These are phyloP conservation scores for Xylocampa areola DNA, from an alignment of 2,888 invertebrate species.

Conservation along the genomic window DNA sequence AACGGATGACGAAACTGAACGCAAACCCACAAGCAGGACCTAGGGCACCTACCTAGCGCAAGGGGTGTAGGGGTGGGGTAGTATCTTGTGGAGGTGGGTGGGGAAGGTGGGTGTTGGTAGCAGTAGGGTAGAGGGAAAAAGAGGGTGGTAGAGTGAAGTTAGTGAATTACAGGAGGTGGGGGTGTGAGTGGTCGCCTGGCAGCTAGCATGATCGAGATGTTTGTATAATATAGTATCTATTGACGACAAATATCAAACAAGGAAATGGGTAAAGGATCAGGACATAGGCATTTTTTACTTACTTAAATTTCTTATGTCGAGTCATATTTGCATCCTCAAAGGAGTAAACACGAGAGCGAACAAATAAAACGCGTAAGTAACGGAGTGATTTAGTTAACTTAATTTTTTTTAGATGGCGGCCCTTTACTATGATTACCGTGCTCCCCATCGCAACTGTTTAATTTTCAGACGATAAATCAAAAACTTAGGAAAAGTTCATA, in stretches of 20 bases:
- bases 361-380: conserved; percentile 12
- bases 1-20: conserved; percentile 15
- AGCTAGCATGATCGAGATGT: too few relatives aligned
- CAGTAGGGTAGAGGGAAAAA: neutral
- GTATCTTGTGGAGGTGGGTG: neutral
- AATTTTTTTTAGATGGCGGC: conserved; percentile 6
- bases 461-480: neutral
- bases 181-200: neutral
- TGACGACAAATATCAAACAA: neutral
- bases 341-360: conserved; percentile 8
- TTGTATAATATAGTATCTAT: too few relatives aligned
- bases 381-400: neutral
- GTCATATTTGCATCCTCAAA: conserved; percentile 16
- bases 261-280: neutral
- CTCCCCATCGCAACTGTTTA: conserved; percentile 11
- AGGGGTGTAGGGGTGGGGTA: neutral
- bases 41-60: neutral
- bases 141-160: neutral
- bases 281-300: conserved; percentile 16
- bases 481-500: neutral
- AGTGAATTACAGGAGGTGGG: neutral
- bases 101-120: neutral
- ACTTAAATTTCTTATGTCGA: conserved; percentile 9
- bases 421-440: conserved; percentile 1
- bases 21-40: neutral